A percentile compares a stretch with the other conserved stretches of the same genome.
These are phyloP conservation scores for Xiphophorus maculatus DNA, from an alignment of 2,113 vertebrate species.

Conservation along the genomic window DNA sequence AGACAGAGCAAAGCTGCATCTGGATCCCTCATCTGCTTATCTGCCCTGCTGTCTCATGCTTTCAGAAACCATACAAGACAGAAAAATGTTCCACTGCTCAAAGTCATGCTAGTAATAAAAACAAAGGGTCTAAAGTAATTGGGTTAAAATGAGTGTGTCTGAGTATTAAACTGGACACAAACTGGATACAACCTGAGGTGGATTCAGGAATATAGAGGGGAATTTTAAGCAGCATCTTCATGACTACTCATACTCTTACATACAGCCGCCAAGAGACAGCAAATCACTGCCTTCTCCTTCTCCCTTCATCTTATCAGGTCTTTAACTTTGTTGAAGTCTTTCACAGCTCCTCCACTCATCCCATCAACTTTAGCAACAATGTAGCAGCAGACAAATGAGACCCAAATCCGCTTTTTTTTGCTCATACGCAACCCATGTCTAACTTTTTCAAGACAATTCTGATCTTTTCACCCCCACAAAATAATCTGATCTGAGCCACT, in stretches of 20 bases:
- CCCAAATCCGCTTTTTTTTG: too few relatives aligned
- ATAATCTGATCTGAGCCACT: too few relatives aligned
- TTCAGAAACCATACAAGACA: constrained; percentile 31
- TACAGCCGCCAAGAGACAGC: constrained; percentile 25
- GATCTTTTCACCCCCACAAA: too few relatives aligned
- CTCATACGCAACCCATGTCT: too few relatives aligned
- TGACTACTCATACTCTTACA: constrained; percentile 31
- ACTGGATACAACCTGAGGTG: constrained; percentile 57
- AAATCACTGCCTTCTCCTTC: constrained; percentile 50
- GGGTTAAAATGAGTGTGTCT: background rate
- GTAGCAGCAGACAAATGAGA: too few relatives aligned
- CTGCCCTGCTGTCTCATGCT: constrained; percentile 42
- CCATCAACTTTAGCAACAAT: background rate
- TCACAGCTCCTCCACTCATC: constrained; percentile 7
- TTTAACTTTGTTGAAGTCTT: constrained; percentile 9
- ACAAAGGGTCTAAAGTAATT: background rate
- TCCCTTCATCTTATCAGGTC: constrained; percentile 51
- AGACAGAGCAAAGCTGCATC: constrained; percentile 59
- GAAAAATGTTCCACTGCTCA: background rate
- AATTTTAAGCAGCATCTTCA: constrained; percentile 70
- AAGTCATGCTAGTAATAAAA: background rate
- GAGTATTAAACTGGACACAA: constrained; percentile 14
- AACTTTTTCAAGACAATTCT: too few relatives aligned
- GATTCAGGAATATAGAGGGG: constrained; percentile 50
- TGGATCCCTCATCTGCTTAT: constrained; percentile 61